Evolutionary conservation across 2,797 vertebrate genomes (phyloP), one percentile per base, ranked within the genome.

Genomic region (Chelidonichthys spinosus): DNA sequence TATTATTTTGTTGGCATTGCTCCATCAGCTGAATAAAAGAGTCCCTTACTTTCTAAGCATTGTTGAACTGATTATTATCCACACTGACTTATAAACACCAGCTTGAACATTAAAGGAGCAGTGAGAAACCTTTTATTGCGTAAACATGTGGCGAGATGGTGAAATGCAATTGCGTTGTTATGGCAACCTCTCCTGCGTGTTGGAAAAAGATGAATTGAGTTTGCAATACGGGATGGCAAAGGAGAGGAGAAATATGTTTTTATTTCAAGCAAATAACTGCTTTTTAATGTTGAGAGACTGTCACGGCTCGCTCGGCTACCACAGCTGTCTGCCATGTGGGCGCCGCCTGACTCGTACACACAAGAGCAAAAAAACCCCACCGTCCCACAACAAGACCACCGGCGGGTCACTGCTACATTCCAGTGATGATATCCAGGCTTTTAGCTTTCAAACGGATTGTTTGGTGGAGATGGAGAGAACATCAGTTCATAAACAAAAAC

Each of bases 261-360:
- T 40, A 32, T 32, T 62, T 50, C 39, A 67, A 55, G 40, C 65
- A 56, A 76, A 77, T 64, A 7, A 2, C 63, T 55, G 49, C 11
- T 73, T 78, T 47, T 61, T 56, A 65, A 76, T 72, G 78, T 58
- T n/a, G 53, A 49, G 65, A 63, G 66, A 72, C 52, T 17, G 63
- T 78, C 75, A 66, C 5, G 35, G 44, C 40, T 72, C 11, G 25
- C 37, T 47, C 1, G 2, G 32, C 53, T 7, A 54, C 64, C 72
- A 68, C 81, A 85, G 74, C 80, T 89, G 84, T 74, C 53, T 58
- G 54, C 76, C 82, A 85, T 78, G 78, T 83, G 85, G 76, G 33
- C 68, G 50, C 60, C 33, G 56, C 37, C 42, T 37, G 54, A 58
- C 69, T 63, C 4, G 3, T 6, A 56, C 42, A 37, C 3, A 25